A percentile compares a stretch with the other conserved stretches of the same genome.
phyloP scores from a whole-genome alignment of 2,888 invertebrate species.

The Lucinisca nassula region DNA sequence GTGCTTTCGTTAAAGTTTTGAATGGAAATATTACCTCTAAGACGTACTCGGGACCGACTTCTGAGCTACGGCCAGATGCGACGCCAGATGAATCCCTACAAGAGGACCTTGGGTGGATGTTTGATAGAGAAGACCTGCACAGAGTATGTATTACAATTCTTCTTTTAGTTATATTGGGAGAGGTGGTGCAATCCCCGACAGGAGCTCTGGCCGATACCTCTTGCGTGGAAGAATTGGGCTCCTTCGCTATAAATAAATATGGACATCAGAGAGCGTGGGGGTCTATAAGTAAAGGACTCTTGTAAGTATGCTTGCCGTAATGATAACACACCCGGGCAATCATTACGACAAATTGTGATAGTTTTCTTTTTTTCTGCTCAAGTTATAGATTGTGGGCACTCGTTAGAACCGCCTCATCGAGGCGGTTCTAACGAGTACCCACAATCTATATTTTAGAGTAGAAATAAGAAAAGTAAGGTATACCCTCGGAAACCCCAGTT shows the following conservation, averaged over 20 bases:
- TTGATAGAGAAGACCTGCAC: constrained; percentile 36
- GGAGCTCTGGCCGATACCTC: constrained; percentile 74
- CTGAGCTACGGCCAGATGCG: constrained; percentile 16
- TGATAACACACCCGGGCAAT: no score
- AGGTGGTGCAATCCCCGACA: constrained; percentile 70
- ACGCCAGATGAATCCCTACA: constrained; percentile 60
- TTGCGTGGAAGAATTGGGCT: constrained; percentile 69
- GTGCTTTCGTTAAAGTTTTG: constrained; percentile 51
- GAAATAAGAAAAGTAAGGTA: no score
- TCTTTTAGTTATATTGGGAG: constrained; percentile 67
- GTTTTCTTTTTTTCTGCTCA: no score
- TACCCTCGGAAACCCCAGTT: no score
- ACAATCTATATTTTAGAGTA: no score
- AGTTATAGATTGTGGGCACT: no score
- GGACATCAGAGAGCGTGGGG: constrained; percentile 74
- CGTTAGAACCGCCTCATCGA: no score
- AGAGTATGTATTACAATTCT: constrained; percentile 66
- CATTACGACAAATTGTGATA: no score
- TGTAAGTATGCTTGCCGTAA: constrained; percentile 72
- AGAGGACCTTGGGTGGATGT: constrained; percentile 75
- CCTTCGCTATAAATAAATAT: constrained; percentile 67
- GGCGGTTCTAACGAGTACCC: no score
- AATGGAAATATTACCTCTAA: not conserved
- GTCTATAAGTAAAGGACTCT: constrained; percentile 66
- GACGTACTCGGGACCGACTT: not conserved